Base-by-base conservation (phyloP, 1,140 invertebrate genomes). In the Dolichoris vasculosae region DNA sequence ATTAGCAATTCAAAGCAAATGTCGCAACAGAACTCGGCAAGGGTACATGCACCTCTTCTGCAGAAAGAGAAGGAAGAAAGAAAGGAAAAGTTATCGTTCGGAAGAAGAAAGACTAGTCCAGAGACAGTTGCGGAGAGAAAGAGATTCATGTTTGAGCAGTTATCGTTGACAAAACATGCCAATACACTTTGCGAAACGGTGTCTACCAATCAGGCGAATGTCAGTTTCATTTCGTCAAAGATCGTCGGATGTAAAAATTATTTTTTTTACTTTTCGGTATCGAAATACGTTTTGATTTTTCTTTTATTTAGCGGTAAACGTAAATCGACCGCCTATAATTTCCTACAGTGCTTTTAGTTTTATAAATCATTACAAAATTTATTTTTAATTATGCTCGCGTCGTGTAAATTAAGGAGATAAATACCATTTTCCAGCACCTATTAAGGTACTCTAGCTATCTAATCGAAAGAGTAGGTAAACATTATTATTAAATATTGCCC, bases 1-100 rank as follows among this genome's bases (percentile, higher is more conserved):
- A 85, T 85, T 85, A 85, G 84, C 84, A 85, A 85, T 85, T 85
- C 84, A 85, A 85, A 85, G 76, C 78, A 51, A 81, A 23, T 85
- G 77, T 81, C 55, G 78, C 69, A 81, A 84, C 76, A n/a, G 7
- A 46, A 32, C 11, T 23, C 15, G 81, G 55, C 26, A 23, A 26
- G 79, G 30, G 8, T 46, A 67, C 64, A 38, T 35, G 40, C 76
- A 30, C 17, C 51, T 46, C 55, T 35, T 2, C 55, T 32, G 23
- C 32, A 46, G 35, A n/a, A 15, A 32, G 32, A 55, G 75, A 7
- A 2, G 67, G 15, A 7, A 38, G 20, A 40, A 71, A 38, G 40
- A 75, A 26, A 75, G 71, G 15, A 17, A 51, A 75, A 75, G 71
- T 43, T 7, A 75, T 75, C 23, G 40, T 17, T 6, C 11, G 20